phyloP scores from a whole-genome alignment of 2,113 vertebrate species.

The Sapajus apella region DNA sequence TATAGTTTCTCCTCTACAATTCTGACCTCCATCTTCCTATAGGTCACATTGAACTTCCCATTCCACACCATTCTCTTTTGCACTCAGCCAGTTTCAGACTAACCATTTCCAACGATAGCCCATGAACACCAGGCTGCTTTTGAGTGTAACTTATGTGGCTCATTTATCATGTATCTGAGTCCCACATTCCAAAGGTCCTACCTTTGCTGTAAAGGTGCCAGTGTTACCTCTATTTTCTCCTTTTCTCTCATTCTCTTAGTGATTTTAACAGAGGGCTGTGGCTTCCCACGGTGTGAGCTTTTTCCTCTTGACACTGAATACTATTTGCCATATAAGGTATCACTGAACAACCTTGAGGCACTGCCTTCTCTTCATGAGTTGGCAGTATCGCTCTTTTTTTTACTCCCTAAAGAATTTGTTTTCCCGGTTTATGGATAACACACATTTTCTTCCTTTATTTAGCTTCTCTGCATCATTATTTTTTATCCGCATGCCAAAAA shows the following conservation, averaged over 20 bases:
- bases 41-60: not conserved
- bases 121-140: slow-evolving; percentile 24
- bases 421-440: slow-evolving; percentile 21
- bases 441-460: not conserved
- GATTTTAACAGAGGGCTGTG: not conserved
- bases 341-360: not conserved
- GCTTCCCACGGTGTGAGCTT: not conserved
- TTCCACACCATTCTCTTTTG: not conserved
- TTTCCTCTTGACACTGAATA: slow-evolving; percentile 31
- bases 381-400: not conserved
- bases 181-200: slow-evolving; percentile 3
- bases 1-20: not conserved
- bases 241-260: slow-evolving; percentile 7
- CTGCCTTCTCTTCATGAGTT: slow-evolving; percentile 3
- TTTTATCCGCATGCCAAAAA: not conserved
- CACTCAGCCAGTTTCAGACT: not conserved
- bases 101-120: not conserved
- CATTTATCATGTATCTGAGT: not conserved
- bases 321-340: slow-evolving; percentile 1
- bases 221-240: not conserved
- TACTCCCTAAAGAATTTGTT: slow-evolving; percentile 52
- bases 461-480: not conserved
- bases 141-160: slow-evolving; percentile 22
- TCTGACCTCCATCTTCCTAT: not conserved
- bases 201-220: not conserved